A percentile compares a stretch with the other conserved stretches of the same genome.
phyloP scores from a whole-genome alignment of 2,113 vertebrate species.

The Orcinus orca region DNA sequence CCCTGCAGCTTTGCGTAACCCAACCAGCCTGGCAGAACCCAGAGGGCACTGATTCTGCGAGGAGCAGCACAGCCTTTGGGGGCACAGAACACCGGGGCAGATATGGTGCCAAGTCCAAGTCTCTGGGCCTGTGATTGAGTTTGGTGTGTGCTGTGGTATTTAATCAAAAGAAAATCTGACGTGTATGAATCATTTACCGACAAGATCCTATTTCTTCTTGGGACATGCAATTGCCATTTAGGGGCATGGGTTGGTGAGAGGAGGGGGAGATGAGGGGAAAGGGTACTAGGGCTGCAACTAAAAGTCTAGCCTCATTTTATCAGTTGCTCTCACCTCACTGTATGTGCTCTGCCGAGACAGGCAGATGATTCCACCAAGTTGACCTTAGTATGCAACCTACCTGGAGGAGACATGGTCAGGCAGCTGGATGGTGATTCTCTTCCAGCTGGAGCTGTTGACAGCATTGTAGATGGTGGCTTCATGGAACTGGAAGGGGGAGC shows the following conservation, averaged over 20 bases:
- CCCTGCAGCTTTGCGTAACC: neutral
- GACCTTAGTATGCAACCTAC: slow-evolving; percentile 74
- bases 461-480: slow-evolving; percentile 98
- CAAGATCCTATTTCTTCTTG: neutral
- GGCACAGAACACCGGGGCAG: neutral
- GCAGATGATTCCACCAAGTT: slow-evolving; percentile 23
- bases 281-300: neutral
- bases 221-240: neutral
- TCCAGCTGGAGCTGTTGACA: slow-evolving; percentile 96
- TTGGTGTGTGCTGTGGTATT: neutral
- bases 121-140: neutral
- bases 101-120: neutral
- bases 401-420: slow-evolving; percentile 97
- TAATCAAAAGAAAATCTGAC: neutral
- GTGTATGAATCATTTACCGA: neutral
- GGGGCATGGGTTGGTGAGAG: neutral
- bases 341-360: neutral
- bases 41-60: neutral
- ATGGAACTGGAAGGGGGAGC: slow-evolving; percentile 98
- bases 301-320: slow-evolving; percentile 23
- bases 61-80: neutral
- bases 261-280: neutral
- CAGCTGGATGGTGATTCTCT: slow-evolving; percentile 94
- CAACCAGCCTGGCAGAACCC: neutral
- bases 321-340: neutral